phyloP scores from a whole-genome alignment of 2,888 invertebrate genomes.

The Dioctria rufipes region DNA sequence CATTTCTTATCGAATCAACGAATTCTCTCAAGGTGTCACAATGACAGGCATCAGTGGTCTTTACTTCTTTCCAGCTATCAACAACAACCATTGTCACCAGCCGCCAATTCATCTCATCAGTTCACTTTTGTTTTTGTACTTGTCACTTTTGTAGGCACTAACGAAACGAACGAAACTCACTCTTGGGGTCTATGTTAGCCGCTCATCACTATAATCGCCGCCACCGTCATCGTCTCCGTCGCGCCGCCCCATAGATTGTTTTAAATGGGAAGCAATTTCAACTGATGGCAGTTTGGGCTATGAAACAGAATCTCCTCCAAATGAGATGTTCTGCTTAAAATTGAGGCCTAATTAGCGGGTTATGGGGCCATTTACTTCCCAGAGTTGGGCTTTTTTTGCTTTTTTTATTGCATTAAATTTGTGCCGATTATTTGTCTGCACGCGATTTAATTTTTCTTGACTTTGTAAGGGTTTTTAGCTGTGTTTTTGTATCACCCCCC shows the following conservation, averaged over 20 bases:
- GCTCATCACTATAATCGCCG: not conserved
- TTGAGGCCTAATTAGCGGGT: conserved; percentile 23
- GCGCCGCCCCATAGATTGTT: not conserved
- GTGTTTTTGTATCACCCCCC: not conserved
- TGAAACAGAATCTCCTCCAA: not conserved
- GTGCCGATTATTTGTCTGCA: conserved; percentile 21
- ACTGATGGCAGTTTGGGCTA: not conserved
- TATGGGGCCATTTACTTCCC: conserved; percentile 18
- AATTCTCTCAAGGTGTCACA: conserved; percentile 33
- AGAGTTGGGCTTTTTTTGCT: not conserved
- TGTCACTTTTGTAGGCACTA: not conserved
- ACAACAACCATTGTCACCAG: not conserved
- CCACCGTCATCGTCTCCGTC: not conserved
- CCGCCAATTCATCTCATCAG: conserved; percentile 8
- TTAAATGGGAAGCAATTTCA: conserved; percentile 1
- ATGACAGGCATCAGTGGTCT: conserved; percentile 27
- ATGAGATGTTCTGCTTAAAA: conserved; percentile 22
- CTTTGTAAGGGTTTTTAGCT: not conserved
- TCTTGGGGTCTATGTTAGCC: not conserved
- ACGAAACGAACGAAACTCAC: not conserved
- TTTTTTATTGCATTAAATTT: conserved; percentile 7
- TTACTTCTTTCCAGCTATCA: not conserved
- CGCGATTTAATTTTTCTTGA: conserved; percentile 14
- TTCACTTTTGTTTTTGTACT: not conserved
- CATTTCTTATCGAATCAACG: conserved; percentile 22